Evolutionary conservation across 2,797 vertebrate species (phyloP).

Genomic region (Emys orbicularis): DNA sequence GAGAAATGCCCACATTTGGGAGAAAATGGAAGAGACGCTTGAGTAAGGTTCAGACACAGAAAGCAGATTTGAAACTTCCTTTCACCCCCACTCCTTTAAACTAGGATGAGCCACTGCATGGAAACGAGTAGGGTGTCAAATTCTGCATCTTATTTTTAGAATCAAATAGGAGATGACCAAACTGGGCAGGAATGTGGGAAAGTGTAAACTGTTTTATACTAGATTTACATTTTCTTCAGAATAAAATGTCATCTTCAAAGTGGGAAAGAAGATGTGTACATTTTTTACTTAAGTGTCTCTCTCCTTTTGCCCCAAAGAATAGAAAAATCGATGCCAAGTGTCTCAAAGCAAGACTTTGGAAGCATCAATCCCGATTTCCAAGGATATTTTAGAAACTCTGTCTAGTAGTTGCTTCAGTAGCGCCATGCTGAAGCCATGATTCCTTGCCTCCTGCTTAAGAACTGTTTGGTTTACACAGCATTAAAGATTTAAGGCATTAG

Average conservation of each 20-base stretch:
- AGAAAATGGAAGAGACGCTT: background rate
- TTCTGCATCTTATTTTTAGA: background rate
- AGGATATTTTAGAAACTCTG: background rate
- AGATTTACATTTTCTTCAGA: background rate
- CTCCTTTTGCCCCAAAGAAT: background rate
- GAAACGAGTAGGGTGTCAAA: background rate
- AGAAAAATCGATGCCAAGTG: background rate
- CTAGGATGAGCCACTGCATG: background rate
- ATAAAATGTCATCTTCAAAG: background rate
- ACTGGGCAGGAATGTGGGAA: background rate
- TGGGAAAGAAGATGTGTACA: background rate
- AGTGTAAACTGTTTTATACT: background rate
- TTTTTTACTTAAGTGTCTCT: background rate
- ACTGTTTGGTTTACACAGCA: background rate
- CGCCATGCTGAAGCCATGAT: background rate
- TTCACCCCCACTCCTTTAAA: background rate
- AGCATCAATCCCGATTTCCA: background rate
- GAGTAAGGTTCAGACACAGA: background rate
- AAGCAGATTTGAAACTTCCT: background rate
- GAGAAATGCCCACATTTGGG: background rate
- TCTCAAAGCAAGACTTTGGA: background rate
- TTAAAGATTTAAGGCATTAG: background rate
- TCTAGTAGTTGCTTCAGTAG: background rate
- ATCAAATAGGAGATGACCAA: background rate
- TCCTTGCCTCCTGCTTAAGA: background rate